Base-by-base conservation (phyloP, 53 echinoderm and acorn worm genomes). In the Luidia sarsii region DNA sequence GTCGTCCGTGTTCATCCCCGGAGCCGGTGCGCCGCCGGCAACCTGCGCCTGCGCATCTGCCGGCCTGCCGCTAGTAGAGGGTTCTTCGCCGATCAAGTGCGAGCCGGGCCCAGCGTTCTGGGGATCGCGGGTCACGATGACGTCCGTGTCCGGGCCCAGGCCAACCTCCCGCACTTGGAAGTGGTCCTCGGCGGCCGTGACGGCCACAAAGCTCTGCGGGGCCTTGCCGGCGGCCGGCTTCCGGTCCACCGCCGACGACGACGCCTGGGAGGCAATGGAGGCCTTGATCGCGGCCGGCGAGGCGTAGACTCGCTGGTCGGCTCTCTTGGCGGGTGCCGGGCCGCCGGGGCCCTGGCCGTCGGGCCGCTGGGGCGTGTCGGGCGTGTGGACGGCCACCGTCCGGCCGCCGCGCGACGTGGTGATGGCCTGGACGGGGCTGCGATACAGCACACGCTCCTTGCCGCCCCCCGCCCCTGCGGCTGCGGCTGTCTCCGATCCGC, bases 341-440 rank as follows among this genome's bases (percentile, higher is more conserved):
- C 86, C 37, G 19, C 69, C 49, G 71, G 74, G 25, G 63, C 67
- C 79, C 68, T 87, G 34, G 45, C 55, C 31, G 53, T 89, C 67
- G 51, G 57, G 57, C 62, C 80, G 50, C 59, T 85, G 73, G 46
- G 49, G 57, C 39, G 59, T 27, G 6, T 41, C 41, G 27, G 55
- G 56, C 70, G 77, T 71, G 68, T 81, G 74, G 48, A 87, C 68
- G 1, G 60, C 60, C 20, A 75, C 83, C 9, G 72, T 84, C 65
- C 53, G 77, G 15, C 84, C 84, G 53, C 92, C 91, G 46, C 80
- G 83, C 46, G 84, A 49, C 21, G 95, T 64, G 45, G 87, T 87
- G 53, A 94, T 88, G 32, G 89, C 89, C 71, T 89, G 85, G 24
- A 96, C 90, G 24, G 97, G 97, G 52, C 93, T 96, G 23, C 97